Percentiles rank a stretch among this genome's conserved stretches.
Evolutionary conservation across 2,888 invertebrate genomes (phyloP).

Genomic region (Elysia crispata): DNA sequence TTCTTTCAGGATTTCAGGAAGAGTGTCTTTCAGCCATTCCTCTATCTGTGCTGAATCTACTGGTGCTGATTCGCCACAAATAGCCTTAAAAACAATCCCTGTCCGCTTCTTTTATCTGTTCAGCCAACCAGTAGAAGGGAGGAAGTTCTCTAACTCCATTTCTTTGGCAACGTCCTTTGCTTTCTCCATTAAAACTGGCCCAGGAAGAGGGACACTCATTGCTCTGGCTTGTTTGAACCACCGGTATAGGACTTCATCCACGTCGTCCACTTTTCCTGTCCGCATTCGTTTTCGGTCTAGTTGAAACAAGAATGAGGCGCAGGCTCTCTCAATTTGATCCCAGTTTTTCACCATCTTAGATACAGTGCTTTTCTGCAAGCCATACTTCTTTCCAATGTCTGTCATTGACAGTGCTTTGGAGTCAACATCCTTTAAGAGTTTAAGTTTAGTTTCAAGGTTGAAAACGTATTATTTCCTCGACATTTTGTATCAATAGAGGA

Average conservation of each 20-base stretch:
- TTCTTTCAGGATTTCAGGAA: too few species aligned
- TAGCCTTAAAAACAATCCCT: constrained; percentile 11
- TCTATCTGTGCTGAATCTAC: constrained; percentile 5
- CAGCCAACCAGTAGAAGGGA: constrained; percentile 39
- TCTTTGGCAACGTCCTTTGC: constrained; percentile 43
- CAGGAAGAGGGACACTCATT: too few species aligned
- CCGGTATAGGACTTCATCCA: too few species aligned
- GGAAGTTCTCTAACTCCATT: constrained; percentile 44
- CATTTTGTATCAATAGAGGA: too few species aligned
- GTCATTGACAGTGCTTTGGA: not conserved
- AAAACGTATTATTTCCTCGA: not conserved
- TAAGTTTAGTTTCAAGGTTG: not conserved
- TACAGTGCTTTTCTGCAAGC: not conserved
- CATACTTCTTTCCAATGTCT: not conserved
- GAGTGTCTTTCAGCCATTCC: constrained; percentile 5
- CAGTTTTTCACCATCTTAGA: constrained; percentile 3
- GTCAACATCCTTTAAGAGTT: too few species aligned
- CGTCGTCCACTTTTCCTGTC: too few species aligned
- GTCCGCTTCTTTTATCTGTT: constrained; percentile 26
- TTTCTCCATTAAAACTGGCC: constrained; percentile 44
- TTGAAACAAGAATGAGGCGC: too few species aligned
- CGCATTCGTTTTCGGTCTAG: too few species aligned
- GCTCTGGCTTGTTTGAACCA: too few species aligned
- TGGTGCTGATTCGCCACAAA: constrained; percentile 18
- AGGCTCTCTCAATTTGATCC: not conserved